These are phyloP conservation scores for Nasonia oneida DNA, from an alignment of 2,888 invertebrate genomes.

Conservation along the genomic window DNA sequence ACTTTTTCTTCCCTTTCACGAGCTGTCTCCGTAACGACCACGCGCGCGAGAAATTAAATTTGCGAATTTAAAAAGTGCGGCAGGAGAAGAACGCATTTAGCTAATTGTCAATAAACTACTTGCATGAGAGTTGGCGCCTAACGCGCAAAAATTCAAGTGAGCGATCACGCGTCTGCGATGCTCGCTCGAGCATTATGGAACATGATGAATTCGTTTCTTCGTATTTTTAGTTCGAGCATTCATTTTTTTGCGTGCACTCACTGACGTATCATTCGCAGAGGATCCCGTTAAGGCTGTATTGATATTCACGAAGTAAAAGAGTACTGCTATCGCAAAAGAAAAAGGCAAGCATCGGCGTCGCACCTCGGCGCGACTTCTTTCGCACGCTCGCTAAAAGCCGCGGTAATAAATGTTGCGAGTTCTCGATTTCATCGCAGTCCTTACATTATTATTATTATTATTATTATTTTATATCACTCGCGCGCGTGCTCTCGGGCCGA, in stretches of 20 bases:
- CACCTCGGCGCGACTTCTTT: conserved; percentile 1
- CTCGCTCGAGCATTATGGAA: background rate
- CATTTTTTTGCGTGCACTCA: background rate
- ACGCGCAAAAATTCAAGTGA: background rate
- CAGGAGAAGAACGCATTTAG: background rate
- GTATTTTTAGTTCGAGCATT: background rate
- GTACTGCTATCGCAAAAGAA: background rate
- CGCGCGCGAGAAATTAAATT: conserved; percentile 36
- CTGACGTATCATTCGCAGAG: background rate
- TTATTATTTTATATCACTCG: background rate
- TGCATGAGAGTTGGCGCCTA: background rate
- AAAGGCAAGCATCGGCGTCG: conserved; percentile 23
- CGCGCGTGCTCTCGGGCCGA: background rate
- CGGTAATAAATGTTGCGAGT: conserved; percentile 35
- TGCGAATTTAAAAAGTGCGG: conserved; percentile 13
- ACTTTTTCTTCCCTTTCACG: background rate
- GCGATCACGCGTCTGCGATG: background rate
- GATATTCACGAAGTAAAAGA: background rate
- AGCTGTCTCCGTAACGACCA: background rate
- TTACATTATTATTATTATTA: background rate
- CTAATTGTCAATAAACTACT: background rate
- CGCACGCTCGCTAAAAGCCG: conserved; percentile 32
- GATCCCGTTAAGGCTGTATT: conserved; percentile 34
- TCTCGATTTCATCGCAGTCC: background rate
- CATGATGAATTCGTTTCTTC: background rate